Evolutionary conservation across 2,888 invertebrate species (phyloP), one percentile per base, ranked within the genome.

Genomic region (Tiliacea citrago): DNA sequence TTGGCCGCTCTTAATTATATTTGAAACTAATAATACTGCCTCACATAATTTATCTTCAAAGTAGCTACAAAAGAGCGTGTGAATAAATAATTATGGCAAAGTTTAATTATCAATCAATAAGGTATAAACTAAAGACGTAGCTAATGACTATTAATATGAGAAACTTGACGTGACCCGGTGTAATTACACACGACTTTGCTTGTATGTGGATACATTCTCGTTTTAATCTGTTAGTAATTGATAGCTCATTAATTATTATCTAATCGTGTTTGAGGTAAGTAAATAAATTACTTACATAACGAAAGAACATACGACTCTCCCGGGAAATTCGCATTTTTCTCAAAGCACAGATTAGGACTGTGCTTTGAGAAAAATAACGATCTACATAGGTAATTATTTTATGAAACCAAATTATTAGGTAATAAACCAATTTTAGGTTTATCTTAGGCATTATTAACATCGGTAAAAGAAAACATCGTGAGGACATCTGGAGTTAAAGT

Each of bases 61-160:
- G 21, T 35, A 49, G 24, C 8, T 55, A 24, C 18, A 21, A 65
- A 80, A 13, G 49, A 72, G 47, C 62, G 63, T 67, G 58, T 66
- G 49, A 68, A 61, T 65, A 68, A 65, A 51, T 79, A 76, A 79
- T 75, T 61, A 84, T 29, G 58, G 29, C 39, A n/a, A 63, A 55
- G 39, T 73, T 79, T 84, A 79, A 77, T 69, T 79, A 80, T 77
- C 35, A 79, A 77, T 71, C 76, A 76, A 69, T 75, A 77, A 35
- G 16, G 65, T 57, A 57, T 73, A 67, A 24, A 68, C 51, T 67
- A 29, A 18, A 63, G 63, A 51, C 29, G 29, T 29, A 29, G 29
- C 29, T 29, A 29, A 29, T 29, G 29, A 29, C 68, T 78, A 85
- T 86, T 75, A 85, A 81, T 74, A 63, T 70, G 24, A 53, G 67